Percentiles rank a stretch among this genome's conserved stretches.
Conservation (phyloP, 2,113 vertebrate species). For the Puma concolor region DNA sequence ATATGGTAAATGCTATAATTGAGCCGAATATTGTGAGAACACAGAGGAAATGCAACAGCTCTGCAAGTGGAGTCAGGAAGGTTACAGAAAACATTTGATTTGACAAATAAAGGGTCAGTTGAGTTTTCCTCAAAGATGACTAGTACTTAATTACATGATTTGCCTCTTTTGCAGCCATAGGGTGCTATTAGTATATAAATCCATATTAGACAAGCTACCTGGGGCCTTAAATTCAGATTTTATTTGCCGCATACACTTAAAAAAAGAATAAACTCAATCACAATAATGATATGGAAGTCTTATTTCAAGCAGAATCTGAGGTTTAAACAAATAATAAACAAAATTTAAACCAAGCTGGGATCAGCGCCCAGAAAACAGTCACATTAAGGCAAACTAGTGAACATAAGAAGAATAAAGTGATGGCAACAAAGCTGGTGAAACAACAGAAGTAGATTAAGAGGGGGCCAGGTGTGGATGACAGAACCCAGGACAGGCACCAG, state of each 20-base stretch:
- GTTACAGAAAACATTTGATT: neutral
- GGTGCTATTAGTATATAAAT: neutral
- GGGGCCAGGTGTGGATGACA: too few species aligned
- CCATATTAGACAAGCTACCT: neutral
- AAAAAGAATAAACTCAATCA: neutral
- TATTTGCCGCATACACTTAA: neutral
- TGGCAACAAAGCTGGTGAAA: neutral
- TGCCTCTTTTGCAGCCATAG: neutral
- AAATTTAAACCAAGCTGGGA: neutral
- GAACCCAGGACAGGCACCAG: rapidly evolving
- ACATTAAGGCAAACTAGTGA: neutral
- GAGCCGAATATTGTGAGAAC: neutral
- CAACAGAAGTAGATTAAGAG: neutral
- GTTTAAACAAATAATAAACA: neutral
- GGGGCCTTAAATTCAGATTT: neutral
- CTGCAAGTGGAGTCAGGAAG: neutral
- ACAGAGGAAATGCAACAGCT: neutral
- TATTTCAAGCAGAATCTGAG: neutral
- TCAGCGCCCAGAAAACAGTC: neutral
- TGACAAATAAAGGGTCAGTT: neutral
- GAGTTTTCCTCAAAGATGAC: neutral
- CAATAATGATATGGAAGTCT: neutral
- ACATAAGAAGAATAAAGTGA: rapidly evolving
- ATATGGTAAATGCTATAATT: neutral
- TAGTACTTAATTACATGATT: neutral